Conservation (phyloP, 1,140 invertebrate genomes). For the Pectinophora gossypiella region DNA sequence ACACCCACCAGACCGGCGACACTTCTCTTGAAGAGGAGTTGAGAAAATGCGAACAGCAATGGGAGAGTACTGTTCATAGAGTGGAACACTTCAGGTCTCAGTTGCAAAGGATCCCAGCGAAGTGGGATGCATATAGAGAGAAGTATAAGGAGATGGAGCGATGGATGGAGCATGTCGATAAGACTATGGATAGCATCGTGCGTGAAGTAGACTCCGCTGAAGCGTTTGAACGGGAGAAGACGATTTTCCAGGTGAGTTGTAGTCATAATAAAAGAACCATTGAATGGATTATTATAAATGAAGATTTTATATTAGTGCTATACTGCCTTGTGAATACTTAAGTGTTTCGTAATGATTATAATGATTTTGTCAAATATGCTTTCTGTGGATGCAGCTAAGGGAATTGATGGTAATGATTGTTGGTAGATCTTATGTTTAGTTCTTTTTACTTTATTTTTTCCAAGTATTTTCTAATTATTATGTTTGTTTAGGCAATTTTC, state of each 20-base stretch:
- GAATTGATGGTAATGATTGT: conserved; percentile 77
- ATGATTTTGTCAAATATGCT: conserved; percentile 31
- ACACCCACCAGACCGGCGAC: conserved; percentile 81
- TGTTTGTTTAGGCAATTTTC: too few relatives aligned
- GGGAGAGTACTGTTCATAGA: conserved; percentile 82
- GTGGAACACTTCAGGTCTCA: conserved; percentile 85
- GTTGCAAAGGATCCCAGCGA: conserved; percentile 90
- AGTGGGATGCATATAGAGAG: conserved; percentile 90
- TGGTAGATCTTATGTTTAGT: too few relatives aligned
- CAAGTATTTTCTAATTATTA: too few relatives aligned
- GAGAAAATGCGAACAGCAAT: conserved; percentile 82
- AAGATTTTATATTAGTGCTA: neutral
- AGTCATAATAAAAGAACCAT: conserved; percentile 5
- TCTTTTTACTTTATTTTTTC: too few relatives aligned
- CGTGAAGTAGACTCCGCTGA: conserved; percentile 89
- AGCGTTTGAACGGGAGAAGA: conserved; percentile 92
- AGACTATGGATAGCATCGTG: conserved; percentile 87
- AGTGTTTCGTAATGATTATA: too few relatives aligned
- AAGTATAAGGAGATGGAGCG: conserved; percentile 90
- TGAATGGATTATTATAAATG: conserved; percentile 4
- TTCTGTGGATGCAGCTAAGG: conserved; percentile 66
- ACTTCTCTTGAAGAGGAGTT: conserved; percentile 79
- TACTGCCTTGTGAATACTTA: neutral
- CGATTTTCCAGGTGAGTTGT: conserved; percentile 88
- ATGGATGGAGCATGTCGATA: conserved; percentile 94